A percentile compares a stretch with the other conserved stretches of the same genome.
Evolutionary conservation across 2,888 invertebrate species (phyloP).

Genomic region (Philereme vetulata): DNA sequence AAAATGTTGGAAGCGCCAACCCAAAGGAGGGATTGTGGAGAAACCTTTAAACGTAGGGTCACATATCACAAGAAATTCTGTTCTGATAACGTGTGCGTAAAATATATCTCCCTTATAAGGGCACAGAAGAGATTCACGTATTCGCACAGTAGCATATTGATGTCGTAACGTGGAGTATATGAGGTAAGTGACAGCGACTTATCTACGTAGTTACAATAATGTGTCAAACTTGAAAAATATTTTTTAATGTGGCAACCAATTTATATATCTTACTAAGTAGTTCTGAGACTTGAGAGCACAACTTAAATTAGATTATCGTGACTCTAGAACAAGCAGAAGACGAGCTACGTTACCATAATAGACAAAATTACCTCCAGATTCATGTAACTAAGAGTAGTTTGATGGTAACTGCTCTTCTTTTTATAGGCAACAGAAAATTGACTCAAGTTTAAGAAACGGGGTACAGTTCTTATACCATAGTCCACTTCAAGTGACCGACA

Average conservation of each 20-base stretch:
- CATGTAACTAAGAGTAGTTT: too few species aligned
- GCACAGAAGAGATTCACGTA: constrained; percentile 46
- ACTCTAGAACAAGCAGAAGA: too few species aligned
- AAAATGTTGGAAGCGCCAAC: constrained; percentile 14
- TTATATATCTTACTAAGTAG: too few species aligned
- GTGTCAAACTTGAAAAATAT: rapidly evolving
- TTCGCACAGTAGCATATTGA: constrained; percentile 48
- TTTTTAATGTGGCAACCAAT: too few species aligned
- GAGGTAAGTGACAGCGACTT: constrained; percentile 34
- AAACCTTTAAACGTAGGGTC: constrained; percentile 35
- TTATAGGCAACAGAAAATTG: too few species aligned
- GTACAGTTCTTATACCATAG: constrained; percentile 34
- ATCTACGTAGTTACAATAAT: neutral
- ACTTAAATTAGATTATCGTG: too few species aligned
- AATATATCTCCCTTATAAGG: constrained; percentile 52
- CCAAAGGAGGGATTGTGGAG: constrained; percentile 10
- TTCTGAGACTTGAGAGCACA: too few species aligned
- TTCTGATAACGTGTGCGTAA: constrained; percentile 44
- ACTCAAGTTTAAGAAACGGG: too few species aligned
- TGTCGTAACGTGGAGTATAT: constrained; percentile 37
- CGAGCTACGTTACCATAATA: too few species aligned
- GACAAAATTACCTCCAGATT: too few species aligned
- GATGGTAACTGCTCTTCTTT: too few species aligned
- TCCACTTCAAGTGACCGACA: constrained; percentile 51
- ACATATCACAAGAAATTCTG: constrained; percentile 40